Percentiles rank a stretch among this genome's conserved stretches.
phyloP scores from a whole-genome alignment of 2,113 vertebrate species.

The Trochalopteron elliotii region DNA sequence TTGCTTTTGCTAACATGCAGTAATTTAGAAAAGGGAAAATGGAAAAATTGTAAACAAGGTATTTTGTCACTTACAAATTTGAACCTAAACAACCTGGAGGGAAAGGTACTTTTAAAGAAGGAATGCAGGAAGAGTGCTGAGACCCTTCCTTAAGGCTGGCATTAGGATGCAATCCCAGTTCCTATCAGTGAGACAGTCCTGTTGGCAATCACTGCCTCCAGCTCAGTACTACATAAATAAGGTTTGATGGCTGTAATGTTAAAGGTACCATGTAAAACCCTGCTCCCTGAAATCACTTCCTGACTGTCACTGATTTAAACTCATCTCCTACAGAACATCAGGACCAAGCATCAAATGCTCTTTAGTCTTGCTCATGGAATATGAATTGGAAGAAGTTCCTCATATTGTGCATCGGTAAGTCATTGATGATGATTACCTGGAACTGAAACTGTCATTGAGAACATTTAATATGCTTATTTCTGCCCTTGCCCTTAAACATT shows the following conservation, averaged over 20 bases:
- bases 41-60: background rate
- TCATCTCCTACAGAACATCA: background rate
- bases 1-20: background rate
- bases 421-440: background rate
- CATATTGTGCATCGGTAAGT: background rate
- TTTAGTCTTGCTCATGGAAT: background rate
- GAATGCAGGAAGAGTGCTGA: background rate
- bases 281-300: background rate
- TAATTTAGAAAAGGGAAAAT: background rate
- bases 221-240: background rate
- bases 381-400: background rate
- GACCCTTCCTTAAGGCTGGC: background rate
- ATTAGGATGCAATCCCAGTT: background rate
- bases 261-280: background rate
- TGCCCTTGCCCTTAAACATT: background rate
- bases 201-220: fast-evolving
- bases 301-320: background rate
- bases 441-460: background rate
- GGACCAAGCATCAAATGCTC: background rate
- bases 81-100: background rate
- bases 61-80: background rate
- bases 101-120: background rate
- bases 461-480: background rate
- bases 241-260: background rate
- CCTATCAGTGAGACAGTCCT: background rate